phyloP scores from a whole-genome alignment of 1,140 invertebrate genomes.

The Mizuhopecten yessoensis region DNA sequence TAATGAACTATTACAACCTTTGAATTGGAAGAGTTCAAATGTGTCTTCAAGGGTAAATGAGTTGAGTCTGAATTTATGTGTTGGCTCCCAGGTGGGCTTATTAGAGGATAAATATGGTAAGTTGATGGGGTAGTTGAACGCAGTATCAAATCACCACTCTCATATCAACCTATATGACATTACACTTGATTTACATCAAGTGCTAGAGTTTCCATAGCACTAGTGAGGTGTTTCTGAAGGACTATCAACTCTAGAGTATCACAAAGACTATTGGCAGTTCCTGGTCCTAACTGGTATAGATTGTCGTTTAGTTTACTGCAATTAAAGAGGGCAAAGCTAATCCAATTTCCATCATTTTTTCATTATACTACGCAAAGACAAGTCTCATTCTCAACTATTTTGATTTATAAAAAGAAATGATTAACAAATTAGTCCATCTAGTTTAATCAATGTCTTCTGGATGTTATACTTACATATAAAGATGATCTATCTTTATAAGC shows the following conservation, averaged over 20 bases:
- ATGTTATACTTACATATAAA: too few species aligned
- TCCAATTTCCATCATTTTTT: background rate
- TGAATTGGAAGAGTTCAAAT: too few species aligned
- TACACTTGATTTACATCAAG: background rate
- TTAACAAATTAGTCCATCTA: too few species aligned
- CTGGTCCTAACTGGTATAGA: background rate
- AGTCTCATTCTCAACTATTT: background rate
- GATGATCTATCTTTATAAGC: too few species aligned
- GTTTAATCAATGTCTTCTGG: too few species aligned
- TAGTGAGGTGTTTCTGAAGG: background rate
- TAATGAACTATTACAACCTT: too few species aligned
- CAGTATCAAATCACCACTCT: slow-evolving; percentile 1
- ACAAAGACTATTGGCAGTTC: too few species aligned
- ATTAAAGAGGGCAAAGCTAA: background rate
- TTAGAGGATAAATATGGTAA: too few species aligned
- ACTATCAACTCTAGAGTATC: background rate
- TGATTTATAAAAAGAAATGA: background rate
- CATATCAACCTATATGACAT: background rate
- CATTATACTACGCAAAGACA: background rate
- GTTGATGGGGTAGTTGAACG: background rate
- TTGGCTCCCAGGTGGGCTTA: too few species aligned
- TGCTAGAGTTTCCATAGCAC: background rate
- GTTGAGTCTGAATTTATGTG: too few species aligned
- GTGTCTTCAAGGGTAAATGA: too few species aligned
- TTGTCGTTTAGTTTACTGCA: background rate